A percentile compares a stretch with the other conserved stretches of the same genome.
These are phyloP conservation scores for Lamellibrachia luymesi DNA, from an alignment of 1,140 invertebrate species.

Conservation along the genomic window DNA sequence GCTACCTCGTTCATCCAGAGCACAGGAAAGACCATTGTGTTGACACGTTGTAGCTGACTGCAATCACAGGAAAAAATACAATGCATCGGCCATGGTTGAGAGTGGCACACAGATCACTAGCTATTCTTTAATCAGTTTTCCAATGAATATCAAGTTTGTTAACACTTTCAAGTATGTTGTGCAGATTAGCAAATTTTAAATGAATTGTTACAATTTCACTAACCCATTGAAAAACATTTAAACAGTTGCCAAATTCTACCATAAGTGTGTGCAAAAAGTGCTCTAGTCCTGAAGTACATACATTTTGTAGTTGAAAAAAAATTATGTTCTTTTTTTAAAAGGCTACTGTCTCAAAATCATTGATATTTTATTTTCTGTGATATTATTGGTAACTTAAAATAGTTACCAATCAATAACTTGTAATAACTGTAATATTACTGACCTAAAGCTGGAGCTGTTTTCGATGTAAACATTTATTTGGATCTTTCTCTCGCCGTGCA, in stretches of 20 bases:
- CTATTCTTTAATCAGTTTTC: background rate
- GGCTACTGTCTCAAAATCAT: no score
- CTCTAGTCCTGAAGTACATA: no score
- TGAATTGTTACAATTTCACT: background rate
- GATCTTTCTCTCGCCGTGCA: conserved; percentile 6
- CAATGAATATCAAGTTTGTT: background rate
- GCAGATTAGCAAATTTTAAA: no score
- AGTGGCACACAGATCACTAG: background rate
- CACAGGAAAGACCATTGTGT: conserved; percentile 36
- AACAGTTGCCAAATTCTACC: background rate
- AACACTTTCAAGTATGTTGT: no score
- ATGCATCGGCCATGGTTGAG: background rate
- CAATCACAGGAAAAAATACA: background rate
- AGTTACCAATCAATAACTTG: no score
- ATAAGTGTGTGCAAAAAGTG: background rate
- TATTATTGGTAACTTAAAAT: no score
- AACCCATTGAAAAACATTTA: no score
- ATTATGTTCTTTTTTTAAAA: no score
- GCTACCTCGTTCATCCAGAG: conserved; percentile 47
- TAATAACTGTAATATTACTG: background rate
- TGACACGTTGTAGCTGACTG: conserved; percentile 36
- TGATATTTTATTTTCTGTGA: no score
- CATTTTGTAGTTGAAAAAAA: no score
- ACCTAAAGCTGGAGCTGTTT: background rate
- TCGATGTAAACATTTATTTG: background rate